phyloP scores from a whole-genome alignment of 2,797 vertebrate species.

The Varecia variegata region DNA sequence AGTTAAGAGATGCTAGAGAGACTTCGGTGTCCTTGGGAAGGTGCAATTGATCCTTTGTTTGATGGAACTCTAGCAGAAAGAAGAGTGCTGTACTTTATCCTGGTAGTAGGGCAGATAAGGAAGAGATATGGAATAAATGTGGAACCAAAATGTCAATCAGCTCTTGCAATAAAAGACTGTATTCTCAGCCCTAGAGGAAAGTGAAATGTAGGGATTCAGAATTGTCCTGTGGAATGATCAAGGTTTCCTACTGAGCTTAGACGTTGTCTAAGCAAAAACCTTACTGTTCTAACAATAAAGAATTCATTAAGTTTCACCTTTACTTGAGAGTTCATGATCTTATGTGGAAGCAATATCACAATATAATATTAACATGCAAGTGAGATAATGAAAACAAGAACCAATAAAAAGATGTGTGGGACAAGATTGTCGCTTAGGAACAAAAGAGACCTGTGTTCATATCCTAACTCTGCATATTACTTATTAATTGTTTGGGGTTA shows the following conservation, averaged over 20 bases:
- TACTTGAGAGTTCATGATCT: neutral
- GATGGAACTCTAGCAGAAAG: neutral
- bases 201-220: neutral
- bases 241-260: neutral
- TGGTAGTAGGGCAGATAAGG: neutral
- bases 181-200: neutral
- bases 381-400: neutral
- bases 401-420: neutral
- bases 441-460: neutral
- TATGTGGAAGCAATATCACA: neutral
- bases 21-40: neutral
- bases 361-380: neutral
- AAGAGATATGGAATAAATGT: neutral
- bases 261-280: neutral
- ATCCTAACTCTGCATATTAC: neutral
- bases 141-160: neutral
- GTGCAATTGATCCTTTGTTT: neutral
- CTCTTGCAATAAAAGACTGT: neutral
- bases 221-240: neutral
- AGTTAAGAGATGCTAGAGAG: neutral
- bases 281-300: neutral
- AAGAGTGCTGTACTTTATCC: neutral
- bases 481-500: neutral
- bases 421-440: neutral
- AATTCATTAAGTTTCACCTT: neutral